These are phyloP conservation scores for Atopsyche davidsoni DNA, from an alignment of 1,140 invertebrate genomes.

Conservation along the genomic window DNA sequence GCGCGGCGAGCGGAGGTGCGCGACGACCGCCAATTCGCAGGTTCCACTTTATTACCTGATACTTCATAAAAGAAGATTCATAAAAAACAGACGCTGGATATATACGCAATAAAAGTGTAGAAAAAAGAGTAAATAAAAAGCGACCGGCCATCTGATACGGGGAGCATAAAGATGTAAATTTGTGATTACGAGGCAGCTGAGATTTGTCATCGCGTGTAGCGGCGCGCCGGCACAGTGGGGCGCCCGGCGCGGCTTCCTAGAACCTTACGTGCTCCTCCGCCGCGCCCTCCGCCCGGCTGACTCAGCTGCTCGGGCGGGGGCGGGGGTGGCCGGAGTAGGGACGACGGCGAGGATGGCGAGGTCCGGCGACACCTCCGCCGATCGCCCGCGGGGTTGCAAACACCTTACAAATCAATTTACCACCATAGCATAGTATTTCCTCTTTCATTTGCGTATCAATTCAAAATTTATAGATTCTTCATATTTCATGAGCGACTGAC, in stretches of 20 bases:
- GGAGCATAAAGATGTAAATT: slow-evolving; percentile 27
- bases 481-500: neutral
- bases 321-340: too few relatives aligned
- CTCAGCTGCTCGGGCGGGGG: too few relatives aligned
- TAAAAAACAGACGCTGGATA: neutral
- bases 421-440: too few relatives aligned
- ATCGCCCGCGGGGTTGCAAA: too few relatives aligned
- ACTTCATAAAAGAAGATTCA: slow-evolving; percentile 20
- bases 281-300: too few relatives aligned
- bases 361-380: too few relatives aligned
- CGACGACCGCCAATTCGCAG: slow-evolving; percentile 3
- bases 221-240: slow-evolving; percentile 14
- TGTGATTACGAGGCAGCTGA: slow-evolving; percentile 18
- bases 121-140: neutral
- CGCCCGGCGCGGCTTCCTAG: neutral
- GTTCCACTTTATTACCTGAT: slow-evolving; percentile 19
- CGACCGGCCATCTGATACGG: slow-evolving; percentile 14
- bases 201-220: slow-evolving; percentile 26
- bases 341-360: too few relatives aligned
- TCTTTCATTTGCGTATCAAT: too few relatives aligned
- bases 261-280: too few relatives aligned
- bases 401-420: too few relatives aligned
- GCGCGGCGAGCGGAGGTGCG: slow-evolving; percentile 4
- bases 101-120: slow-evolving; percentile 21
- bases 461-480: too few relatives aligned